Evolutionary conservation across 2,113 vertebrate species (phyloP).

Genomic region (Sakesphorus luctuosus): DNA sequence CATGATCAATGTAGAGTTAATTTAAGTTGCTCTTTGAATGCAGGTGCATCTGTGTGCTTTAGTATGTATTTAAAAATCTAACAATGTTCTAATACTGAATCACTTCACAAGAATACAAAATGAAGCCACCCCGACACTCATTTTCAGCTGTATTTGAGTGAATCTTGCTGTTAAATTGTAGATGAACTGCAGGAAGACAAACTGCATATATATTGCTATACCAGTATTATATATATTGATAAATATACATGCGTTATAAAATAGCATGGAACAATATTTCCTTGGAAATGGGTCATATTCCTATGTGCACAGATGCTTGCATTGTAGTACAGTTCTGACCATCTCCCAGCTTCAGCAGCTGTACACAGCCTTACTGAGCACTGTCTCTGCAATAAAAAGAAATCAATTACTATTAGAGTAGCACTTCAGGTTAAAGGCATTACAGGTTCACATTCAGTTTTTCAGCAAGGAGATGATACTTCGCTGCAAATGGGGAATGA

Average conservation of each 20-base stretch:
- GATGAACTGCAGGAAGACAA: not conserved
- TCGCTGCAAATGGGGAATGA: slow-evolving; percentile 69
- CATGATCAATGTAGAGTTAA: slow-evolving; percentile 52
- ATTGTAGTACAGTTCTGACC: not conserved
- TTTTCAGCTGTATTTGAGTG: slow-evolving; percentile 28
- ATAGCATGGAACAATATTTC: not conserved
- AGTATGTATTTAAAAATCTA: slow-evolving; percentile 37
- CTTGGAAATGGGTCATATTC: not conserved
- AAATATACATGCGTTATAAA: not conserved
- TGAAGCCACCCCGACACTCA: not conserved
- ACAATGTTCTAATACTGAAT: slow-evolving; percentile 26
- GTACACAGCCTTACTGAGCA: not conserved
- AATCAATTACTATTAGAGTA: slow-evolving; percentile 79
- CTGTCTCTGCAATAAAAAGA: slow-evolving; percentile 59
- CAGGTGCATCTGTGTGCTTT: slow-evolving; percentile 3
- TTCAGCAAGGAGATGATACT: slow-evolving; percentile 66
- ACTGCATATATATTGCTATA: not conserved
- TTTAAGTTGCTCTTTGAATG: slow-evolving; percentile 44
- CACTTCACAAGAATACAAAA: slow-evolving; percentile 16
- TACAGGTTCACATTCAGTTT: slow-evolving; percentile 69
- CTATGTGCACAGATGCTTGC: not conserved
- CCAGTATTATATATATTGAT: not conserved
- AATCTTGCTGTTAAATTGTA: slow-evolving; percentile 22
- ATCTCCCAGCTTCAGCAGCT: not conserved
- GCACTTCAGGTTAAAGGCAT: slow-evolving; percentile 71